Conservation (phyloP, 2,797 vertebrate genomes). For the Peromyscus melanophrys region DNA sequence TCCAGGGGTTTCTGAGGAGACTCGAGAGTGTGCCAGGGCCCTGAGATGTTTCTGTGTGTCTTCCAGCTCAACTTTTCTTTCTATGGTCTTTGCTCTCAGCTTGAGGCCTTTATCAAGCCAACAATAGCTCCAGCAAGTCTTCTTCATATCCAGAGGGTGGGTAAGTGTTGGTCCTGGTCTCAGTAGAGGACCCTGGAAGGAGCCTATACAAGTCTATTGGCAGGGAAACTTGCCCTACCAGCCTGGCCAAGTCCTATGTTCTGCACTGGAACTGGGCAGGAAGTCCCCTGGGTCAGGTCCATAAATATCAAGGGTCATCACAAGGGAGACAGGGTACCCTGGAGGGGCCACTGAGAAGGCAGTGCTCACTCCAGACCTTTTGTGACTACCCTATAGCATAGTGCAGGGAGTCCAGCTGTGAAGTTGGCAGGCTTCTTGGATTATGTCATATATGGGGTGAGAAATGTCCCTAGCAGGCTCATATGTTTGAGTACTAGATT, state of each 20-base stretch:
- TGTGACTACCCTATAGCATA: not conserved
- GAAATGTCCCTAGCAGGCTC: not conserved
- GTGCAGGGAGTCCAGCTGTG: not conserved
- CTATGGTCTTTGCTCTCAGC: not conserved
- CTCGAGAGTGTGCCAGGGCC: not conserved
- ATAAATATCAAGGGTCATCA: no score
- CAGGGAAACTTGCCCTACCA: not conserved
- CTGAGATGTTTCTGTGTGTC: not conserved
- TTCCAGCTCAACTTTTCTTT: not conserved
- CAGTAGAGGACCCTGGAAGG: not conserved
- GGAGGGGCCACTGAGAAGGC: not conserved
- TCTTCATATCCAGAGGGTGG: not conserved
- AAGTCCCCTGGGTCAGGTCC: not conserved
- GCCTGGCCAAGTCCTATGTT: not conserved
- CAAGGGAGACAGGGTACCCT: no score
- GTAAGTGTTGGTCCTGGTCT: not conserved
- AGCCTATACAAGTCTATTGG: fast-evolving
- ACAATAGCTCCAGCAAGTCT: not conserved
- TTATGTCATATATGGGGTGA: not conserved
- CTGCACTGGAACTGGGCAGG: not conserved
- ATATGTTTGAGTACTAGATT: not conserved
- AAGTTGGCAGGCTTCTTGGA: not conserved
- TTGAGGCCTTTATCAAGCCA: not conserved
- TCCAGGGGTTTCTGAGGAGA: not conserved
- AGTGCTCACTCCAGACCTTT: not conserved